phyloP scores from a whole-genome alignment of 2,113 vertebrate species.

The Sterrhoptilus dennistouni region DNA sequence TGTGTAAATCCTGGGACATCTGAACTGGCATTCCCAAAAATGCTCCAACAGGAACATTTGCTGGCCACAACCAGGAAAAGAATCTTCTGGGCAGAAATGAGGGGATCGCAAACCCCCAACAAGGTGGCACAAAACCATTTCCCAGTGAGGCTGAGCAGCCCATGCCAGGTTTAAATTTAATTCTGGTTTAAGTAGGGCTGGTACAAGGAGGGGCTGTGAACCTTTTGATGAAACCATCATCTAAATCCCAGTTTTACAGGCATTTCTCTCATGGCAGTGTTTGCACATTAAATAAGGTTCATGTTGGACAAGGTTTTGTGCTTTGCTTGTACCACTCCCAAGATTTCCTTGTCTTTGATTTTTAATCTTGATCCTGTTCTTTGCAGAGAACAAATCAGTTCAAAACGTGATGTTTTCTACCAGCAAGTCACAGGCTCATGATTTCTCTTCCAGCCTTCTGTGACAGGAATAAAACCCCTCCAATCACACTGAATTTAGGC shows the following conservation, averaged over 20 bases:
- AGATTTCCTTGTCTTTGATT: not conserved
- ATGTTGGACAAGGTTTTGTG: not conserved
- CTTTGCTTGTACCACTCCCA: not conserved
- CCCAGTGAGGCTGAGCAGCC: not conserved
- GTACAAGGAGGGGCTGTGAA: not conserved
- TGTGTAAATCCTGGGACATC: not conserved
- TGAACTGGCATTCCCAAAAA: not conserved
- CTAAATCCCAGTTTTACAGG: not conserved
- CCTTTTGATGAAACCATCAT: not conserved
- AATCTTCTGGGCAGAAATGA: accelerated
- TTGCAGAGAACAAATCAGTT: not conserved
- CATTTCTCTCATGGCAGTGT: not conserved
- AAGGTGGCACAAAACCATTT: not conserved
- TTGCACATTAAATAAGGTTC: not conserved
- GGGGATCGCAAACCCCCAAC: not conserved
- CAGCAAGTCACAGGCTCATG: not conserved
- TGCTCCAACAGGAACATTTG: not conserved
- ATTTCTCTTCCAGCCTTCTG: not conserved
- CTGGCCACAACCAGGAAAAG: accelerated
- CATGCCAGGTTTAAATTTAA: not conserved
- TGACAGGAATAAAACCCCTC: not conserved
- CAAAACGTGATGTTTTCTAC: not conserved
- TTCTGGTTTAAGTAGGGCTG: not conserved
- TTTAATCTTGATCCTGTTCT: not conserved
- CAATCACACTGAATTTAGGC: not conserved